phyloP scores from a whole-genome alignment of 2,888 invertebrate genomes.

The Amiota minor region DNA sequence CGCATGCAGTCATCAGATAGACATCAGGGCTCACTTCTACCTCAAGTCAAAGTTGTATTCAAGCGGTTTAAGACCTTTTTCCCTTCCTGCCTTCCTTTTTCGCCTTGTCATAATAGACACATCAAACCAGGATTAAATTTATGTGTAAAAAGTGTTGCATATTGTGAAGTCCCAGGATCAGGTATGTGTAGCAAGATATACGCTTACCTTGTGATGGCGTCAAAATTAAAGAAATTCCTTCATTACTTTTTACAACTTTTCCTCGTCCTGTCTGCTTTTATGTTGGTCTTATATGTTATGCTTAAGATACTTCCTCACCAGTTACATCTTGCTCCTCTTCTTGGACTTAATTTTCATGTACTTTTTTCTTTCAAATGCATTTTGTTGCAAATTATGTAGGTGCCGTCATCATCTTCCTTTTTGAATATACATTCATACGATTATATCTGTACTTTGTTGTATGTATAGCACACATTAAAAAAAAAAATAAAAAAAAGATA shows the following conservation, averaged over 20 bases:
- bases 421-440: neutral
- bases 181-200: neutral
- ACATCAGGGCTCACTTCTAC: neutral
- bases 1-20: neutral
- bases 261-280: conserved; percentile 19
- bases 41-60: neutral
- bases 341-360: conserved; percentile 6
- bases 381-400: conserved; percentile 63
- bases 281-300: conserved; percentile 11
- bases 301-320: conserved; percentile 29
- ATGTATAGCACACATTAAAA: neutral
- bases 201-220: conserved; percentile 4
- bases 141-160: too few relatives aligned
- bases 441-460: too few relatives aligned
- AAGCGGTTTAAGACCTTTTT: neutral
- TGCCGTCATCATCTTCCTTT: conserved; percentile 17
- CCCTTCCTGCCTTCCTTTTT: neutral
- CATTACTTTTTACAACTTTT: conserved; percentile 61
- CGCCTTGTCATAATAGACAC: neutral
- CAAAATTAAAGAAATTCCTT: conserved; percentile 35
- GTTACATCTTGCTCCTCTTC: too few relatives aligned
- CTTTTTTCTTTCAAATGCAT: conserved; percentile 54
- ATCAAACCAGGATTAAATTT: neutral
- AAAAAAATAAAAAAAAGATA: neutral
- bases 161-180: neutral